Evolutionary conservation across 2,797 vertebrate species (phyloP).

Genomic region (Ctenopoma kingsleyae): DNA sequence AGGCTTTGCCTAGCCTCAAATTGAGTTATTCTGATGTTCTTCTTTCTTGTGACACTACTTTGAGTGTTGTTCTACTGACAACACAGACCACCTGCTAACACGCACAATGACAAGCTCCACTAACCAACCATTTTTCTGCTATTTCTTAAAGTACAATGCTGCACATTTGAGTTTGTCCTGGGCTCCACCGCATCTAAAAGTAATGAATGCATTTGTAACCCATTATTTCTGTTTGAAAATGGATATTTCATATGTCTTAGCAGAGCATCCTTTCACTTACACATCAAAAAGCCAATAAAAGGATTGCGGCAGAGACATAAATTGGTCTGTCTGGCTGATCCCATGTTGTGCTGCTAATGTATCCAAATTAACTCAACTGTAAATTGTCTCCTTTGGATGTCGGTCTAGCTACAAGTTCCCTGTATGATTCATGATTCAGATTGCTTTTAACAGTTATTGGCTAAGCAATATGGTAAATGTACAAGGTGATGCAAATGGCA

Average conservation of each 20-base stretch:
- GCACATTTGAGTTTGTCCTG: slow-evolving; percentile 47
- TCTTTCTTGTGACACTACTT: slow-evolving; percentile 36
- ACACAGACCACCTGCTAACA: slow-evolving; percentile 70
- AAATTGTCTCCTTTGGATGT: slow-evolving; percentile 98
- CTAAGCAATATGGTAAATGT: slow-evolving; percentile 99
- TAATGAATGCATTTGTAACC: slow-evolving; percentile 85
- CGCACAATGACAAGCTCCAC: slow-evolving; percentile 76
- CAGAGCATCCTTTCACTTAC: slow-evolving; percentile 91
- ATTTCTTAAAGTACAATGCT: slow-evolving; percentile 60
- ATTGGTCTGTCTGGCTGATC: slow-evolving; percentile 96
- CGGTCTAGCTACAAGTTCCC: slow-evolving; percentile 99
- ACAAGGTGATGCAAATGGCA: slow-evolving; percentile 99
- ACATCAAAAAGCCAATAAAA: slow-evolving; percentile 92
- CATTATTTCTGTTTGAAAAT: slow-evolving; percentile 88
- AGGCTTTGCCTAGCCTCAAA: slow-evolving; percentile 16
- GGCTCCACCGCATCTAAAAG: slow-evolving; percentile 58
- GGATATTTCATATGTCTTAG: slow-evolving; percentile 89
- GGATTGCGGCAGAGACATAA: slow-evolving; percentile 94
- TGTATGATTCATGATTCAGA: slow-evolving; percentile 99
- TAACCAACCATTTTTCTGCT: slow-evolving; percentile 74
- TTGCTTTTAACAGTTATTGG: slow-evolving; percentile 99
- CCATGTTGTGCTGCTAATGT: slow-evolving; percentile 97
- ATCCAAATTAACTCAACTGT: slow-evolving; percentile 99
- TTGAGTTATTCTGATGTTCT: slow-evolving; percentile 26
- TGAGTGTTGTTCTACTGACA: slow-evolving; percentile 47